These are phyloP conservation scores for Bambusicola thoracicus DNA, from an alignment of 2,113 vertebrate species.

Conservation along the genomic window DNA sequence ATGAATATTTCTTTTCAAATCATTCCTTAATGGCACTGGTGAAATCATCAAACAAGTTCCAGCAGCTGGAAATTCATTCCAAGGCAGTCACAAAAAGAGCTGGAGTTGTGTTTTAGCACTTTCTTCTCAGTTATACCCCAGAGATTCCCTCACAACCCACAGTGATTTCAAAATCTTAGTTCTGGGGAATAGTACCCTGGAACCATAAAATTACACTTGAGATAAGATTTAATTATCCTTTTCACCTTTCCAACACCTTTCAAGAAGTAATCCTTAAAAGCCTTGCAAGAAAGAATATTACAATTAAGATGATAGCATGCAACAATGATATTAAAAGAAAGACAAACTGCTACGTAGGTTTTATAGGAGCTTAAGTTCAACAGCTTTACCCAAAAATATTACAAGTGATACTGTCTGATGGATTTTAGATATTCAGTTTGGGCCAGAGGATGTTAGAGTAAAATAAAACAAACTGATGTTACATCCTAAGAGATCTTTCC, in stretches of 20 bases:
- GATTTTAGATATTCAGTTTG: slow-evolving; percentile 67
- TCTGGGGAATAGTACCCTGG: slow-evolving; percentile 80
- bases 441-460: slow-evolving; percentile 11
- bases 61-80: slow-evolving; percentile 78
- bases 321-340: slow-evolving; percentile 74
- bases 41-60: slow-evolving; percentile 63
- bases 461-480: slow-evolving; percentile 62
- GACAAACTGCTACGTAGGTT: slow-evolving; percentile 55
- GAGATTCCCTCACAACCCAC: slow-evolving; percentile 77
- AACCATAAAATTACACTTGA: slow-evolving; percentile 87
- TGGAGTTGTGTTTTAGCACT: slow-evolving; percentile 85
- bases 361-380: slow-evolving; percentile 61
- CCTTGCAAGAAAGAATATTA: slow-evolving; percentile 65
- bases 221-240: slow-evolving; percentile 89
- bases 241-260: slow-evolving; percentile 85
- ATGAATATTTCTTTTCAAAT: not conserved
- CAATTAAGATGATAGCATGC: slow-evolving; percentile 70
- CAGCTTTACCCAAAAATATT: slow-evolving; percentile 71
- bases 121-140: slow-evolving; percentile 78
- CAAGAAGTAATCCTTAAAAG: slow-evolving; percentile 83
- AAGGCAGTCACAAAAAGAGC: slow-evolving; percentile 78
- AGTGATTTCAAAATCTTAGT: slow-evolving; percentile 81
- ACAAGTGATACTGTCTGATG: slow-evolving; percentile 61
- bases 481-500: slow-evolving; percentile 27
- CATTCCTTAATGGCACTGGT: slow-evolving; percentile 44